Conservation (phyloP, 2,888 invertebrate species). For the Ditula angustiorana region DNA sequence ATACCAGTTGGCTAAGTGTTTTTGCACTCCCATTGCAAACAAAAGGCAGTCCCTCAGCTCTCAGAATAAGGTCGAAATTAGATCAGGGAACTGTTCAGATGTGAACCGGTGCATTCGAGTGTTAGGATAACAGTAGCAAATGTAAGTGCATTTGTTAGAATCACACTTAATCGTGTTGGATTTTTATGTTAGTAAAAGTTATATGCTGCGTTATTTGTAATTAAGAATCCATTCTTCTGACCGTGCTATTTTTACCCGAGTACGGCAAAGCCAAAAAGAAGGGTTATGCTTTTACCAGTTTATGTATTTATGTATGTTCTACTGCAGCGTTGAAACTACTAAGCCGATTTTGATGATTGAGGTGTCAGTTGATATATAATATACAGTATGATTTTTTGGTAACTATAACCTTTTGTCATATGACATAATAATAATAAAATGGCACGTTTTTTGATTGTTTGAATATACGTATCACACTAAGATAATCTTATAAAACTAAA, state of each 20-base stretch:
- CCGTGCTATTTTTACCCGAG: too few relatives aligned
- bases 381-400: neutral
- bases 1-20: slow-evolving; percentile 78
- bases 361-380: too few relatives aligned
- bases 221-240: neutral
- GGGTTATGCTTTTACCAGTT: too few relatives aligned
- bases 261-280: too few relatives aligned
- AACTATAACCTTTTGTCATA: too few relatives aligned
- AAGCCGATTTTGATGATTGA: too few relatives aligned
- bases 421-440: too few relatives aligned
- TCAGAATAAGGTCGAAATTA: slow-evolving; percentile 44
- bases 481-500: too few relatives aligned
- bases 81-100: slow-evolving; percentile 49
- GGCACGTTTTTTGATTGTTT: too few relatives aligned
- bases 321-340: too few relatives aligned
- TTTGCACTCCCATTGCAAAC: slow-evolving; percentile 53
- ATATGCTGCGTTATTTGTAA: slow-evolving; percentile 5
- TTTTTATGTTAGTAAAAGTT: slow-evolving; percentile 28
- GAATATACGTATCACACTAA: too few relatives aligned
- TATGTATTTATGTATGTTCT: too few relatives aligned
- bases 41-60: slow-evolving; percentile 38
- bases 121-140: slow-evolving; percentile 73
- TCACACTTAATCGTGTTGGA: slow-evolving; percentile 64
- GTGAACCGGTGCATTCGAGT: slow-evolving; percentile 72
- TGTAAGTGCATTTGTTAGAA: slow-evolving; percentile 74